Evolutionary conservation across 2,797 vertebrate species (phyloP), one percentile per base, ranked within the genome.

Genomic region (Liasis olivaceus): DNA sequence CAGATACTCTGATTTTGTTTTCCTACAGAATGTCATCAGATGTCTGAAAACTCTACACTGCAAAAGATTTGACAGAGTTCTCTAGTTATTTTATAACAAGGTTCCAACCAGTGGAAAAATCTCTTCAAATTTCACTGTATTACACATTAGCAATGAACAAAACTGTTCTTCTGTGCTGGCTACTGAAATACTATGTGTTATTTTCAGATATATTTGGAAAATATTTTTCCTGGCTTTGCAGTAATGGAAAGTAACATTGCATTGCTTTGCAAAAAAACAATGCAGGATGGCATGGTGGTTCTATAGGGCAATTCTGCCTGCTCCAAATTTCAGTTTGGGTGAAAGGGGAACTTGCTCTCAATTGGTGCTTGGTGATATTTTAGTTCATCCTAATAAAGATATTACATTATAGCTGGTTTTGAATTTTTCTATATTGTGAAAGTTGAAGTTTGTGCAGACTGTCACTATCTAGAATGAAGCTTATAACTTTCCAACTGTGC

Each of bases 371-470:
- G 31, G 63, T 56, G 60, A 56, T 8, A 36, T 54, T 66, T 87
- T 54, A 36, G 89, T 59, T 66, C 62, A 2, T 66, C 22, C 56
- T 87, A 15, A 6, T 51, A 77, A 24, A 91, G 11, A 13, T 62
- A 22, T 14, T 87, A 36, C 36, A 36, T 2, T 77, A 28, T 60
- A 5, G 64, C 64, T 72, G 31, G 5, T 87, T 51, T 72, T 47
- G 24, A 62, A 58, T 77, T 6, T 13, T 24, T 91, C 28, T 42
- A 0, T 1, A 85, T 56, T 92, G 20, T 17, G 31, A 63, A 63
- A 47, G 91, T 90, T 7, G 0, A 81, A 0, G 0, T 60, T 90
- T 66, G 58, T 0, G 0, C 0, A 24, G 88, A 90, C 90, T 91
- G 58, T 60, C 88, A 47, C 3, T 90, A 87, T 87, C 2, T 94